A percentile compares a stretch with the other conserved stretches of the same genome.
phyloP scores from a whole-genome alignment of 2,113 vertebrate species.

The Aplodontia rufa region DNA sequence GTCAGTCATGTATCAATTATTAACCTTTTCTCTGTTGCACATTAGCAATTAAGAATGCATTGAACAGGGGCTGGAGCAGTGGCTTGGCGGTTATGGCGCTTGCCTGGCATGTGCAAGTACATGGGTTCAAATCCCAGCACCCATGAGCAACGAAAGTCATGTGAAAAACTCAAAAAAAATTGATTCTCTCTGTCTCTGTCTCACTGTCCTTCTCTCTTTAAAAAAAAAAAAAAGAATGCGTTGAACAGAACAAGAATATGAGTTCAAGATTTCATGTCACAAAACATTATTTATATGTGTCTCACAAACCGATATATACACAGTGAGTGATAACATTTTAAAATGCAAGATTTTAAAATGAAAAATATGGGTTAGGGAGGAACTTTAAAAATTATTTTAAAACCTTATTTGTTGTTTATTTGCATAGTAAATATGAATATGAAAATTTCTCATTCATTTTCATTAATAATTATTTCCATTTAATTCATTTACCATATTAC shows the following conservation, averaged over 20 bases:
- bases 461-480: background rate
- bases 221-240: too few species aligned
- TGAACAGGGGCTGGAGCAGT: too few species aligned
- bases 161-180: too few species aligned
- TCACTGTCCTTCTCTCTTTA: too few species aligned
- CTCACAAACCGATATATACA: background rate
- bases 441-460: background rate
- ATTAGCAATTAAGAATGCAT: background rate
- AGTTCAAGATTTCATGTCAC: background rate
- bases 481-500: background rate
- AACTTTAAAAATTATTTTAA: background rate
- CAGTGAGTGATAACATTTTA: background rate
- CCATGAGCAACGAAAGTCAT: too few species aligned
- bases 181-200: too few species aligned
- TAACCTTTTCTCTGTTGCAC: background rate
- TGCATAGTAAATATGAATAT: background rate
- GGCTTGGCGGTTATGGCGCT: too few species aligned
- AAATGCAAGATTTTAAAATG: slow-evolving; percentile 22
- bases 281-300: background rate
- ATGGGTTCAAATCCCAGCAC: too few species aligned
- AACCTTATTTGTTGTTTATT: background rate
- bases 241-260: background rate
- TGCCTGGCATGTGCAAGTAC: too few species aligned
- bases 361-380: background rate
- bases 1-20: background rate